Percentiles rank a stretch among this genome's conserved stretches.
These are phyloP conservation scores for Palythoa grandis DNA, from an alignment of 92 coral and sea anemone species.

Conservation along the genomic window DNA sequence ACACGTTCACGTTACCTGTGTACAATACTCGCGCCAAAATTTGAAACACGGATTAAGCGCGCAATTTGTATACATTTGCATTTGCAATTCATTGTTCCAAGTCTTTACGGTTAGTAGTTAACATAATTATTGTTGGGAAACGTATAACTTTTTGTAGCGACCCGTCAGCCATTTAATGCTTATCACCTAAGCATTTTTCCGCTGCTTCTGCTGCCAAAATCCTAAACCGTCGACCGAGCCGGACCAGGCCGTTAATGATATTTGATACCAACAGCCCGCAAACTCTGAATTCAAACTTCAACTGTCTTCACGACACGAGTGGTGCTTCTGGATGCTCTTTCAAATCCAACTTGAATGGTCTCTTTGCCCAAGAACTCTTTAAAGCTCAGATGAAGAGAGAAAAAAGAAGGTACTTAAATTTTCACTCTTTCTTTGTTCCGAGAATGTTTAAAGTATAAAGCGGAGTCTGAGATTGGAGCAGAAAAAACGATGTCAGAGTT, in stretches of 20 bases:
- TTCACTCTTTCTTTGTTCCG: background rate
- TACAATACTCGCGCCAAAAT: slow-evolving; percentile 14
- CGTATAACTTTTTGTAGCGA: background rate
- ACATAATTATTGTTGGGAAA: background rate
- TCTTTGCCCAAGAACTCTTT: background rate
- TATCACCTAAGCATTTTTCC: slow-evolving; percentile 1
- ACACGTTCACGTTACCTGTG: background rate
- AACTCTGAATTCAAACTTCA: background rate
- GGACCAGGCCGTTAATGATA: slow-evolving; percentile 5
- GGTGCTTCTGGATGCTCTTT: background rate
- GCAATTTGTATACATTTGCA: slow-evolving; percentile 39
- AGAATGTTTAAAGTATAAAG: background rate
- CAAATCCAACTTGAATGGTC: background rate
- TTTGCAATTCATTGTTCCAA: background rate
- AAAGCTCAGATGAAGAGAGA: background rate
- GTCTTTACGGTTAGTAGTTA: background rate
- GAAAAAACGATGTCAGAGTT: background rate
- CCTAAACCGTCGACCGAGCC: background rate
- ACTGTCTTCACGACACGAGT: background rate
- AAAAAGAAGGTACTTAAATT: background rate
- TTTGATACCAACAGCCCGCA: background rate
- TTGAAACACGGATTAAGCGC: background rate
- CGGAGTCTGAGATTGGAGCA: background rate
- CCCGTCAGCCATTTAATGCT: background rate
- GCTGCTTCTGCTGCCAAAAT: background rate